Evolutionary conservation across 2,113 vertebrate species (phyloP), one percentile per base, ranked within the genome.

Genomic region (Actenoides hombroni): DNA sequence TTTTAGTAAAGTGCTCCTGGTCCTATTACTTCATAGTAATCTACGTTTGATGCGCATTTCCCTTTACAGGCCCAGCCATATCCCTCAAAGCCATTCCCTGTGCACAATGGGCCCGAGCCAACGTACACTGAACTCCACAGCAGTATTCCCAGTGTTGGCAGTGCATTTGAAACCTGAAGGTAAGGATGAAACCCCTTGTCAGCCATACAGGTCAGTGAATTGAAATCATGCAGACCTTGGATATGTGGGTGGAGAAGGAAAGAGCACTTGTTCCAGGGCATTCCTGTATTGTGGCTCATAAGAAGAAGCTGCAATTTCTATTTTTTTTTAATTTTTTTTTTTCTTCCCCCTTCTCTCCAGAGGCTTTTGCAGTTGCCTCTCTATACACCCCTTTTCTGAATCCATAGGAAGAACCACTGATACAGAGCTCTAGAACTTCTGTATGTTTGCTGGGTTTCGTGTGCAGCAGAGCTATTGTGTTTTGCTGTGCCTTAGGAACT

Each of bases 1-100:
- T 81, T 90, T 94, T 94, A 83, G 86, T 92, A 90, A 93, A 76
- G 93, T 95, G 90, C 86, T 95, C 56, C 79, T 92, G 26, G 68
- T 68, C 76, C 60, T 88, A 56, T 94, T 94, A 54, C 68, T 90
- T 95, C 73, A 44, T 26, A 83, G 64, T 51, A 80, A 90, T 94
- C 80, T 90, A 48, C 73, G 86, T 88, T 67, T 96, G 92, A 86
- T 75, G 39, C 67, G 53, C 56, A 68, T 94, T 96, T 92, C 25
- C 33, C 49, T 90, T 84, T 51, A 75, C 76, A 68, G 85, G 51
- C 71, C 76, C 35, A 49, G 87, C 35, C 64, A 44, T 77, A 37
- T 89, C 79, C 59, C 56, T 74, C 71, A 51, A 92, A 86, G 19
- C 37, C 82, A 70, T 81, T 83, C 73, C 60, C 64, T 77, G 63